A percentile compares a stretch with the other conserved stretches of the same genome.
Evolutionary conservation across 1,140 invertebrate genomes (phyloP).

Genomic region (Aphelinus certus): DNA sequence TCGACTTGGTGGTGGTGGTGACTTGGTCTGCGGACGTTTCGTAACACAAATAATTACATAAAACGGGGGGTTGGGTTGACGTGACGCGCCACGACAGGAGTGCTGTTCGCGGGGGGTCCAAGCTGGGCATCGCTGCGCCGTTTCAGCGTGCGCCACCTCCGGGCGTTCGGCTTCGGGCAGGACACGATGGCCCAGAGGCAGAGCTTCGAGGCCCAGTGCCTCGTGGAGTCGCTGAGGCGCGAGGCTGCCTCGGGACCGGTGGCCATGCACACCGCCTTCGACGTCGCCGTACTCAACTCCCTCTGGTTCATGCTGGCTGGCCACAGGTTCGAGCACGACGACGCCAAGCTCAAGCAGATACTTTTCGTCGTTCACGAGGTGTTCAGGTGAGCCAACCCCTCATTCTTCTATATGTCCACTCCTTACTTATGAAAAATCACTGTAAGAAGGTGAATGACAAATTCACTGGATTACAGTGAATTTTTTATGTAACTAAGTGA

Average conservation of each 20-base stretch:
- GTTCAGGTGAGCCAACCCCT: conserved; percentile 59
- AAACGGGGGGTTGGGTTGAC: no score
- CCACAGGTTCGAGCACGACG: conserved; percentile 69
- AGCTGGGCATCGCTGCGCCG: conserved; percentile 71
- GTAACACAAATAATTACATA: no score
- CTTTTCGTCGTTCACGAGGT: conserved; percentile 68
- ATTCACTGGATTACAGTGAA: no score
- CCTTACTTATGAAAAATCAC: no score
- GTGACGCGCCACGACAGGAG: conserved; percentile 60
- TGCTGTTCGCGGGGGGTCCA: conserved; percentile 73
- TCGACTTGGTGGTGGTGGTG: no score
- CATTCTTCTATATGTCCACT: no score
- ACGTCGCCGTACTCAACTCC: conserved; percentile 74
- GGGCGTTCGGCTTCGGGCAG: conserved; percentile 71
- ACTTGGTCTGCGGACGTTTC: no score
- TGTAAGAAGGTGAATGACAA: no score
- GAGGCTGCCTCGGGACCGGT: conserved; percentile 54
- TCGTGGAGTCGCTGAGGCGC: conserved; percentile 60
- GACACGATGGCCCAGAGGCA: conserved; percentile 70
- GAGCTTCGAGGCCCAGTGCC: conserved; percentile 67
- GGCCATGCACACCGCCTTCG: conserved; percentile 67
- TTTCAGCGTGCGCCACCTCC: conserved; percentile 70
- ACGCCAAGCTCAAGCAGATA: conserved; percentile 65
- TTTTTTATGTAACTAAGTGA: no score
- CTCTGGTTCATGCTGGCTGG: conserved; percentile 79